These are phyloP conservation scores for Triplophysa siluroides DNA, from an alignment of 2,113 vertebrate species.

Conservation along the genomic window DNA sequence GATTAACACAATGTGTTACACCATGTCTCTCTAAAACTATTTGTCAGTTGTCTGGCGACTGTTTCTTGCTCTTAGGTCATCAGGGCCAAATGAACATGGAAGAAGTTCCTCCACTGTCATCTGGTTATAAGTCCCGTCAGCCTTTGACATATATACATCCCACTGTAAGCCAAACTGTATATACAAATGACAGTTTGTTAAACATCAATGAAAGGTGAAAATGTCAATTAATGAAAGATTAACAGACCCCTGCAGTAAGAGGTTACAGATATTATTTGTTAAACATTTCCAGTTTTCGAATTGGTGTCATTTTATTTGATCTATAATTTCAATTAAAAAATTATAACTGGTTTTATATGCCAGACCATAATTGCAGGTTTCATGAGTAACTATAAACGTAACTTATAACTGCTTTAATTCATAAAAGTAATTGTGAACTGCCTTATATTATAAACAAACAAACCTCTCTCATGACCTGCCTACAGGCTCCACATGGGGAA, in stretches of 20 bases:
- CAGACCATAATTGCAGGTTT: no score
- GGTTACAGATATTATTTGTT: no score
- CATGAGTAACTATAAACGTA: no score
- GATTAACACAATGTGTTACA: no score
- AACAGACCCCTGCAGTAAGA: no score
- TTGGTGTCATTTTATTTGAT: no score
- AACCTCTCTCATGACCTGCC: constrained; percentile 89
- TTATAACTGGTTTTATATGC: no score
- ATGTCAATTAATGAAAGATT: neutral
- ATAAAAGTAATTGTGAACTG: no score
- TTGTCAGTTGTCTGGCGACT: neutral
- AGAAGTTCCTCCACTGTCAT: constrained; percentile 76
- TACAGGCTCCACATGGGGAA: constrained; percentile 80
- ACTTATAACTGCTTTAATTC: no score
- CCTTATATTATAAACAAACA: constrained; percentile 31
- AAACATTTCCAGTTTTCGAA: no score
- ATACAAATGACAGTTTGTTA: neutral
- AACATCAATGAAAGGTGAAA: neutral
- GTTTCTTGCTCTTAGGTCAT: constrained; percentile 67
- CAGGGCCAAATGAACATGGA: constrained; percentile 77
- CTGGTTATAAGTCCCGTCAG: constrained; percentile 67
- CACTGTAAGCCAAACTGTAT: constrained; percentile 80
- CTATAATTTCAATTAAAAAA: neutral
- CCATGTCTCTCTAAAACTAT: neutral
- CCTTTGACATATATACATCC: constrained; percentile 77